These are phyloP conservation scores for Frankliniella fusca DNA, from an alignment of 2,888 invertebrate genomes.

Conservation along the genomic window DNA sequence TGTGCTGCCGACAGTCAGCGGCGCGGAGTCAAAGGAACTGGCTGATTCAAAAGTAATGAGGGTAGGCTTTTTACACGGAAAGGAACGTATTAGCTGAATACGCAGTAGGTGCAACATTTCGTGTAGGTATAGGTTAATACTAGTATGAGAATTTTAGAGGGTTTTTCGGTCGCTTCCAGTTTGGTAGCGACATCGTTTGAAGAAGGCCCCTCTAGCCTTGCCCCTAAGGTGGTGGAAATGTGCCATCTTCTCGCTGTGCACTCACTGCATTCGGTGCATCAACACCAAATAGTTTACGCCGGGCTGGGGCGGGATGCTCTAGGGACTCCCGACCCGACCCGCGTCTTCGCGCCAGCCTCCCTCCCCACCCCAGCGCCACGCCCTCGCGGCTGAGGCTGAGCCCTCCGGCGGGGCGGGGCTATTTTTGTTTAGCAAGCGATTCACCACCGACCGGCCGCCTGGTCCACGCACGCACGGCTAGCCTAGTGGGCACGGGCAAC, in stretches of 20 bases:
- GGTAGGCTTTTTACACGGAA: too few relatives aligned
- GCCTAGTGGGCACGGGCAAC: too few relatives aligned
- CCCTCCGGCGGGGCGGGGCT: slow-evolving; percentile 18
- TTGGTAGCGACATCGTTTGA: too few relatives aligned
- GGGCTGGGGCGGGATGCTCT: background rate
- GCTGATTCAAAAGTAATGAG: too few relatives aligned
- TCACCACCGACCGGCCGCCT: slow-evolving; percentile 30
- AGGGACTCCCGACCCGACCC: slow-evolving; percentile 1
- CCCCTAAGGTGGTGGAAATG: background rate
- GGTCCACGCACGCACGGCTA: background rate
- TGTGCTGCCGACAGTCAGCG: too few relatives aligned
- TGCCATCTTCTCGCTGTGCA: background rate
- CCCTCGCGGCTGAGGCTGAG: slow-evolving; percentile 13
- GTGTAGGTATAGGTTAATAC: too few relatives aligned
- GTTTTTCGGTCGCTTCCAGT: too few relatives aligned
- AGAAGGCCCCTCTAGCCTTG: background rate
- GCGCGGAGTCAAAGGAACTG: too few relatives aligned
- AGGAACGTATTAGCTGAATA: too few relatives aligned
- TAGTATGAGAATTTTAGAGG: too few relatives aligned
- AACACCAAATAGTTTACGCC: background rate
- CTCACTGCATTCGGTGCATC: slow-evolving; percentile 9
- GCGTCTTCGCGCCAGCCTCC: background rate
- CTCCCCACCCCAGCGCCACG: slow-evolving; percentile 30
- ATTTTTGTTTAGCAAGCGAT: slow-evolving; percentile 32
- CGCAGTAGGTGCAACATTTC: too few relatives aligned